phyloP scores from a whole-genome alignment of 2,797 vertebrate genomes.

The Choloepus didactylus region DNA sequence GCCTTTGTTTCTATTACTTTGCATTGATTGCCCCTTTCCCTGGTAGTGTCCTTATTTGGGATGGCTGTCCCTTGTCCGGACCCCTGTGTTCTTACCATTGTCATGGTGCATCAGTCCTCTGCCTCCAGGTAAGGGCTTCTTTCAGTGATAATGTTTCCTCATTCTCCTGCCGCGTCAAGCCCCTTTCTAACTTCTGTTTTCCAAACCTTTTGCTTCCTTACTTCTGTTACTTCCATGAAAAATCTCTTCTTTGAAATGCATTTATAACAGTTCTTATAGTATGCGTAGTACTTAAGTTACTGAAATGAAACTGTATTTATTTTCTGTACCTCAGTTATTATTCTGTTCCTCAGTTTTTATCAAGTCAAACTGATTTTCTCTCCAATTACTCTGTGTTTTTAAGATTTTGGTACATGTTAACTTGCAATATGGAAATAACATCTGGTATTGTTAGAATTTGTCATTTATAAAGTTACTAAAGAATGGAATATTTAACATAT shows the following conservation, averaged over 20 bases:
- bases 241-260: slow-evolving; percentile 54
- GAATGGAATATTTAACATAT: slow-evolving; percentile 50
- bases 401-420: slow-evolving; percentile 42
- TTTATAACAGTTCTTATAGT: slow-evolving; percentile 29
- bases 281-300: slow-evolving; percentile 39
- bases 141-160: neutral
- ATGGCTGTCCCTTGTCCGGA: neutral
- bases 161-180: neutral
- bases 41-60: neutral
- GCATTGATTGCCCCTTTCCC: neutral
- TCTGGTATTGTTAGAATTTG: neutral
- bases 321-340: slow-evolving; percentile 42
- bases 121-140: neutral
- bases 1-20: neutral
- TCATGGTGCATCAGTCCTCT: neutral
- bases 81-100: neutral
- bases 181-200: slow-evolving; percentile 36
- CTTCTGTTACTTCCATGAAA: neutral
- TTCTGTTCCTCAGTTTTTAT: neutral
- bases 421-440: neutral
- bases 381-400: slow-evolving; percentile 32
- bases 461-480: slow-evolving; percentile 49
- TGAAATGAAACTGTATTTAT: slow-evolving; percentile 20
- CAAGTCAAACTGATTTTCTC: slow-evolving; percentile 50
- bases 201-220: neutral